A percentile compares a stretch with the other conserved stretches of the same genome.
Conservation (phyloP, 1,140 invertebrate species). For the Euschistus heros region DNA sequence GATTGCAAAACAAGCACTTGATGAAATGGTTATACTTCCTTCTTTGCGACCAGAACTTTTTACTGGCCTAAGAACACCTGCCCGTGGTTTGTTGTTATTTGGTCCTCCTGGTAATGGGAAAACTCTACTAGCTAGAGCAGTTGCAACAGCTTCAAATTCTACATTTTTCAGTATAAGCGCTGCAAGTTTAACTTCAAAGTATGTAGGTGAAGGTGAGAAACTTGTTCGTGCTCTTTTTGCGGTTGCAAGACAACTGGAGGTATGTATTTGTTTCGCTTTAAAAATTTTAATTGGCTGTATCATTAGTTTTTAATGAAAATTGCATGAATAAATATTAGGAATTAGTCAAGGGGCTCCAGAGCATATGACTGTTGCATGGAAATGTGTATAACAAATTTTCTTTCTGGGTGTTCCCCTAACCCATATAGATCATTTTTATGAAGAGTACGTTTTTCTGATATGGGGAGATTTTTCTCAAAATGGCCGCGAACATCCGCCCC, state of each 20-base stretch:
- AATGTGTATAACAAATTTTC: no score
- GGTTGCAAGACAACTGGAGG: slow-evolving; percentile 80
- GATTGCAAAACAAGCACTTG: slow-evolving; percentile 87
- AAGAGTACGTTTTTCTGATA: no score
- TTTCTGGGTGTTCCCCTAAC: no score
- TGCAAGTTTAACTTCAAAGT: slow-evolving; percentile 95
- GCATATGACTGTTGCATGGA: no score
- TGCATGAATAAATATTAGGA: no score
- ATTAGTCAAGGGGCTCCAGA: no score
- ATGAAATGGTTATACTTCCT: slow-evolving; percentile 95
- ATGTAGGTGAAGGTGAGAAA: slow-evolving; percentile 96
- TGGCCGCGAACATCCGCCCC: no score
- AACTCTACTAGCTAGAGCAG: slow-evolving; percentile 30
- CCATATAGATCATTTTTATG: no score
- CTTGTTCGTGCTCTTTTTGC: slow-evolving; percentile 90
- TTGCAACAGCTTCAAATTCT: slow-evolving; percentile 46
- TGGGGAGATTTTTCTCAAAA: no score
- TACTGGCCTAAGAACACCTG: slow-evolving; percentile 80
- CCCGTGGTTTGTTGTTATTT: slow-evolving; percentile 86
- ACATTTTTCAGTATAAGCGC: slow-evolving; percentile 97
- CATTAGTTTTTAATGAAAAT: no score
- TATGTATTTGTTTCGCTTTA: slow-evolving; percentile 29
- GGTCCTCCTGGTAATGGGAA: slow-evolving; percentile 83
- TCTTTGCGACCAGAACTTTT: slow-evolving; percentile 91
- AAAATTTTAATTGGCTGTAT: no score